Evolutionary conservation across 2,888 invertebrate species (phyloP).

Genomic region (Microctonus aethiopoides): DNA sequence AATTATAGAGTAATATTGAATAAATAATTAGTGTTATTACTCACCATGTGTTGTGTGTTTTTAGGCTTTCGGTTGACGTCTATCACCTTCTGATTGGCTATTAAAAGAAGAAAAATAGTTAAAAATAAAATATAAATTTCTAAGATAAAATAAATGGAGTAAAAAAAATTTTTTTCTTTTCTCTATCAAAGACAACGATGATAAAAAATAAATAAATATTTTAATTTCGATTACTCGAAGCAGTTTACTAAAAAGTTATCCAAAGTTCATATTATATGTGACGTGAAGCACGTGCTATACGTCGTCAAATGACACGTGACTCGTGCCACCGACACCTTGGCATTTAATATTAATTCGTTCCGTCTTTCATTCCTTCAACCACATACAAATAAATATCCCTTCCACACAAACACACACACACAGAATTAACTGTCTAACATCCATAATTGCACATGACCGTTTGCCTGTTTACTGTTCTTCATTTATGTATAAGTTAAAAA

Average conservation of each 20-base stretch:
- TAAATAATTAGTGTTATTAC: constrained; percentile 61
- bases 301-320: constrained; percentile 45
- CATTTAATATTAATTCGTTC: constrained; percentile 23
- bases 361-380: constrained; percentile 2
- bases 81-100: constrained; percentile 82
- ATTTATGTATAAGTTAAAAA: constrained; percentile 15
- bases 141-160: no score
- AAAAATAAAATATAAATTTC: background rate
- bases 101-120: constrained; percentile 58
- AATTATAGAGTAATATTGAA: no score
- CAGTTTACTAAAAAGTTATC: background rate
- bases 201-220: background rate
- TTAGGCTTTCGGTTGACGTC: constrained; percentile 87
- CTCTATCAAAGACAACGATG: background rate
- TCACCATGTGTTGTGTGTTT: constrained; percentile 92
- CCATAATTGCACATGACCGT: constrained; percentile 45
- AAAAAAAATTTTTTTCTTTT: no score
- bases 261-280: background rate
- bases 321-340: constrained; percentile 38
- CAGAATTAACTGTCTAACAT: constrained; percentile 43
- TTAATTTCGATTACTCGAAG: background rate
- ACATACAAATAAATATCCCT: constrained; percentile 15
- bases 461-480: constrained; percentile 20
- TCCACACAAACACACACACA: constrained; percentile 15
- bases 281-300: constrained; percentile 28